Evolutionary conservation across 2,797 vertebrate genomes (phyloP).

Genomic region (Varecia variegata): DNA sequence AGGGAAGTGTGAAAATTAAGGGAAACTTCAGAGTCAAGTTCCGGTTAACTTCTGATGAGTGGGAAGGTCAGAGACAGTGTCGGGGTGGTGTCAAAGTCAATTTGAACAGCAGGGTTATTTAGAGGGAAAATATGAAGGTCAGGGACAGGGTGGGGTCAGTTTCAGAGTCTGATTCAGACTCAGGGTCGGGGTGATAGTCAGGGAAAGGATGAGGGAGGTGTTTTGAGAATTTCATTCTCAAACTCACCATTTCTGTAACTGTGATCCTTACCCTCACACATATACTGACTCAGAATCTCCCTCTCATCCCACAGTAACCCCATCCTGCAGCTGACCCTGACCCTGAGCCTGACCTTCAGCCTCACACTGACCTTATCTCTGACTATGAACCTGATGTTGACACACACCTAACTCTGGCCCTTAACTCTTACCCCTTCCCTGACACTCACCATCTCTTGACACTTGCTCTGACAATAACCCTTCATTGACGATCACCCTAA

Average conservation of each 20-base stretch:
- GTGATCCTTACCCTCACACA: neutral
- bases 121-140: neutral
- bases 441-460: neutral
- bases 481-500: neutral
- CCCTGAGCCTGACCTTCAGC: neutral
- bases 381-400: neutral
- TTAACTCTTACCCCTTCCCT: neutral
- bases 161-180: neutral
- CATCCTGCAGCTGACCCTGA: neutral
- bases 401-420: neutral
- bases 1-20: neutral
- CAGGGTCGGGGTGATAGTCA: neutral
- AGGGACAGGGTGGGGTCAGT: neutral
- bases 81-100: neutral
- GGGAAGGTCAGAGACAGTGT: neutral
- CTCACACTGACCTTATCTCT: neutral
- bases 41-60: neutral
- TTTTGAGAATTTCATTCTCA: neutral
- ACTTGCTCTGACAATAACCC: neutral
- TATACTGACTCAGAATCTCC: neutral
- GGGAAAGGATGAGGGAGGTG: neutral
- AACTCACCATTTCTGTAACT: neutral
- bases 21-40: neutral
- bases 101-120: neutral
- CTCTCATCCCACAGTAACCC: neutral